A percentile compares a stretch with the other conserved stretches of the same genome.
Evolutionary conservation across 2,888 invertebrate genomes (phyloP).

Genomic region (Cerastis rubricosa): DNA sequence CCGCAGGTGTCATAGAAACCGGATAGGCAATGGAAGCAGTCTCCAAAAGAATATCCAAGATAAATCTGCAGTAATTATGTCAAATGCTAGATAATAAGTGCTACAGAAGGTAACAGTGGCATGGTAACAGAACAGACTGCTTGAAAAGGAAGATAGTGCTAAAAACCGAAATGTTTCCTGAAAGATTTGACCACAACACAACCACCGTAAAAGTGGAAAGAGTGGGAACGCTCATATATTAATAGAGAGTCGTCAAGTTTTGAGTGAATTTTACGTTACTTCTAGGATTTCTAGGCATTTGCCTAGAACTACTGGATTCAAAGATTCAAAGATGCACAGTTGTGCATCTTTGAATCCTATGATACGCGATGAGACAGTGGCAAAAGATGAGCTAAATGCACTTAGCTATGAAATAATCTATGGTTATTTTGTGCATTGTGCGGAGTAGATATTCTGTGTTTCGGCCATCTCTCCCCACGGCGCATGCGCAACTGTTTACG

Average conservation of each 20-base stretch:
- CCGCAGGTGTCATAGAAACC: background rate
- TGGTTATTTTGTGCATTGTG: background rate
- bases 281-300: background rate
- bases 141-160: too few relatives aligned
- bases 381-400: background rate
- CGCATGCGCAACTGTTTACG: slow-evolving; percentile 34
- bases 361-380: background rate
- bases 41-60: background rate
- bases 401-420: background rate
- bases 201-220: background rate
- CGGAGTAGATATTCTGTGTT: slow-evolving; percentile 17
- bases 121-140: background rate
- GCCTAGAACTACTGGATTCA: too few relatives aligned
- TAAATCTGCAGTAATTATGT: background rate
- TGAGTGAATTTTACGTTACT: background rate
- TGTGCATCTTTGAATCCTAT: background rate
- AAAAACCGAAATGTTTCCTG: background rate
- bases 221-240: background rate
- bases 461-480: background rate
- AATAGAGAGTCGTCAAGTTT: background rate
- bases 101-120: background rate
- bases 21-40: background rate
- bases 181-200: background rate
- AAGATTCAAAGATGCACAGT: too few relatives aligned
- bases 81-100: background rate